Evolutionary conservation across 2,888 invertebrate genomes (phyloP).

Genomic region (Drosophila anceps): DNA sequence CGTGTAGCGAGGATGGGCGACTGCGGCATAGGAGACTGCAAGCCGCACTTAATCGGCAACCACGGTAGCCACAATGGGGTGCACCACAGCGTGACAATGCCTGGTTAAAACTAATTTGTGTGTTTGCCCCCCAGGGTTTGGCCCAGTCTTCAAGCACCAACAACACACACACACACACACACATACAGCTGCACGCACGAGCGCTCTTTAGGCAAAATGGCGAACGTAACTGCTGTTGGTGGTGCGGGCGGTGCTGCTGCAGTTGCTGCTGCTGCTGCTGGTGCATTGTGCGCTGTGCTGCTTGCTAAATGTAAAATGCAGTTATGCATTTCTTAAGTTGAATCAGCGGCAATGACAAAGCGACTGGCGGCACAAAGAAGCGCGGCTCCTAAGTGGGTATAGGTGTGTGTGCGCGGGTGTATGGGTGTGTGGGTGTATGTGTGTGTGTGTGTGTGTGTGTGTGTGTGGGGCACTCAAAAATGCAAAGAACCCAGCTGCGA

Average conservation of each 20-base stretch:
- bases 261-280: slow-evolving; percentile 33
- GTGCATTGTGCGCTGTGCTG: slow-evolving; percentile 55
- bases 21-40: slow-evolving; percentile 17
- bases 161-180: slow-evolving; percentile 18
- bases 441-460: slow-evolving; percentile 33
- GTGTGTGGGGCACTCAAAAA: slow-evolving; percentile 54
- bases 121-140: slow-evolving; percentile 50
- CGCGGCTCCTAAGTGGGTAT: slow-evolving; percentile 13
- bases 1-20: not conserved
- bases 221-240: slow-evolving; percentile 13
- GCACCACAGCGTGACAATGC: slow-evolving; percentile 76
- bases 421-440: slow-evolving; percentile 1
- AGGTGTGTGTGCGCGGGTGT: slow-evolving; percentile 12
- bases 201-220: slow-evolving; percentile 42
- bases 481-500: slow-evolving; percentile 65
- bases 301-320: slow-evolving; percentile 68
- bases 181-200: slow-evolving; percentile 38
- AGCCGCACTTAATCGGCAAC: slow-evolving; percentile 70
- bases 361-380: slow-evolving; percentile 42
- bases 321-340: slow-evolving; percentile 77
- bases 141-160: slow-evolving; percentile 24
- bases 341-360: slow-evolving; percentile 75
- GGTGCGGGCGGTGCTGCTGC: slow-evolving; percentile 18
- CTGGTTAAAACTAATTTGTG: slow-evolving; percentile 78
- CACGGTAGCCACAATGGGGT: slow-evolving; percentile 60